Conservation (phyloP, 2,888 invertebrate genomes). For the Stictocephala bisonia region DNA sequence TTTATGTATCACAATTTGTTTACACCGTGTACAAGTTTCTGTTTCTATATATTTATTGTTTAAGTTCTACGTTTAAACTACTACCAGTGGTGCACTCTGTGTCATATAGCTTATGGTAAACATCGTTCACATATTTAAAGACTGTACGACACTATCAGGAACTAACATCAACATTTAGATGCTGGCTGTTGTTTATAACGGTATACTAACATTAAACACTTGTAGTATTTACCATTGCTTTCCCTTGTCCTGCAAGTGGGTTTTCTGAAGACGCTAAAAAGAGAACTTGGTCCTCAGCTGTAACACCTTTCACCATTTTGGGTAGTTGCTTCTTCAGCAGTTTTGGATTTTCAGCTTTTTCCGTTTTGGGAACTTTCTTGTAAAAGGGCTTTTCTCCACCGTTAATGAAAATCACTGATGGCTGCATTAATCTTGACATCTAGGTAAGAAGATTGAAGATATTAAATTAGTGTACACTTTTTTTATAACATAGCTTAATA, state of each 20-base stretch:
- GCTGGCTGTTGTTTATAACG: not conserved
- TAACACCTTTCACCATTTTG: constrained; percentile 78
- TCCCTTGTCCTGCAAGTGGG: constrained; percentile 71
- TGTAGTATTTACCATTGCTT: constrained; percentile 55
- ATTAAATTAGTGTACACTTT: too few species aligned
- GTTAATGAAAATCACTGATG: constrained; percentile 78
- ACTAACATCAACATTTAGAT: too few species aligned
- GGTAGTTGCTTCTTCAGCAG: constrained; percentile 75
- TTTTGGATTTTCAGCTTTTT: constrained; percentile 75
- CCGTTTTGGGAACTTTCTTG: constrained; percentile 73
- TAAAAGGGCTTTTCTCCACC: constrained; percentile 76
- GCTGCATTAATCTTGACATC: constrained; percentile 74
- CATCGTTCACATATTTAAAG: too few species aligned
- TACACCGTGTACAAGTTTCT: too few species aligned
- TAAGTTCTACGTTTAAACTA: too few species aligned
- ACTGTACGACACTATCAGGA: too few species aligned
- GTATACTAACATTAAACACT: too few species aligned
- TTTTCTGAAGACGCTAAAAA: constrained; percentile 76
- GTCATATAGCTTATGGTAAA: too few species aligned
- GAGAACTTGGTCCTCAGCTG: constrained; percentile 73
- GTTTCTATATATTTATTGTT: too few species aligned
- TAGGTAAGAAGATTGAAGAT: constrained; percentile 6
- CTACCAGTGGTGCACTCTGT: too few species aligned
- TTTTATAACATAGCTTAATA: too few species aligned
- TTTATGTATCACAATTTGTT: not conserved